These are phyloP conservation scores for Nasua narica DNA, from an alignment of 2,797 vertebrate genomes.

Conservation along the genomic window DNA sequence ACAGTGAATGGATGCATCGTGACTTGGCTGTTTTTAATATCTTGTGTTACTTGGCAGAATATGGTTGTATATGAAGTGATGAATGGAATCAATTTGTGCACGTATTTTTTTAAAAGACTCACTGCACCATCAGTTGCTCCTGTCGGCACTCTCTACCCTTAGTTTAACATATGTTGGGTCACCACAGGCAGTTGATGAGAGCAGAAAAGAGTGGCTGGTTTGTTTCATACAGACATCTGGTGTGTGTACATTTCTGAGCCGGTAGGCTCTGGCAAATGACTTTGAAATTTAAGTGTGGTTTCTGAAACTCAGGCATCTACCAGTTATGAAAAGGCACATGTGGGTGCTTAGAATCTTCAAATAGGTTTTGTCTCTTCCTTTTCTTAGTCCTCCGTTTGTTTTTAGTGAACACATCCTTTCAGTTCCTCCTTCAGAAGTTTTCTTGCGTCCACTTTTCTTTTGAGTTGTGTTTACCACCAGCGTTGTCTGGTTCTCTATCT, in stretches of 20 bases:
- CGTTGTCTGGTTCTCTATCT: not conserved
- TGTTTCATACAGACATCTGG: not conserved
- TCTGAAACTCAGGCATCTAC: not conserved
- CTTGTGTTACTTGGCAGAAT: not conserved
- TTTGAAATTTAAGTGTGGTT: not conserved
- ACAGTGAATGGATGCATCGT: not conserved
- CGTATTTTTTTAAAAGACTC: not conserved
- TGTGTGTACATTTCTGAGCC: not conserved
- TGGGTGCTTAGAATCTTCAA: not conserved
- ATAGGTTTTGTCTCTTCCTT: not conserved
- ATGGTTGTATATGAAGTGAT: not conserved
- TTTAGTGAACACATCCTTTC: not conserved
- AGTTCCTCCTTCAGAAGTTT: not conserved
- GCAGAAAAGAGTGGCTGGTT: not conserved
- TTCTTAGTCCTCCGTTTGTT: not conserved
- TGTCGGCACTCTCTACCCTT: not conserved
- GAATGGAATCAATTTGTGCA: not conserved
- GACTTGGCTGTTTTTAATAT: slow-evolving; percentile 1
- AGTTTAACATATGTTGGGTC: not conserved
- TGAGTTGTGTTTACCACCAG: not conserved
- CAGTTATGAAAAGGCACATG: not conserved
- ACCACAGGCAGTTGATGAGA: not conserved
- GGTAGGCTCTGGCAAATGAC: not conserved
- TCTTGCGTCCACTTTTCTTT: slow-evolving; percentile 14
- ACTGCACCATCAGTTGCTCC: not conserved